Evolutionary conservation across 2,797 vertebrate species (phyloP).

Genomic region (Dicrostonyx torquatus): DNA sequence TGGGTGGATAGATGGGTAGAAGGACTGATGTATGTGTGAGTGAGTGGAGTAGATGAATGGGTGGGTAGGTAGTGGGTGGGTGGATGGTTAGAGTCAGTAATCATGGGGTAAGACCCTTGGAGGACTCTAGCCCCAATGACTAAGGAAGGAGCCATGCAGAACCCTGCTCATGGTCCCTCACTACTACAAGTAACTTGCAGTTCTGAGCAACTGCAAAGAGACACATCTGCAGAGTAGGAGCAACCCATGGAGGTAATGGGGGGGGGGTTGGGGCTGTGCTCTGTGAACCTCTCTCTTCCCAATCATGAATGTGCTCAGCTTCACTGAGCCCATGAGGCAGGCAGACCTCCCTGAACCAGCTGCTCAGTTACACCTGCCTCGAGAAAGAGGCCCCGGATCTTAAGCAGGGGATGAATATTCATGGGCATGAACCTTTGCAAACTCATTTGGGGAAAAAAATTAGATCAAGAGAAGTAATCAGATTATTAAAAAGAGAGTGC

Average conservation of each 20-base stretch:
- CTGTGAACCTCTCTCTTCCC: background rate
- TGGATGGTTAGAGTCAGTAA: background rate
- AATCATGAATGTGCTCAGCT: background rate
- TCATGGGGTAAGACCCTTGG: background rate
- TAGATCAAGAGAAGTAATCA: slow-evolving; percentile 81
- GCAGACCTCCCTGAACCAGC: slow-evolving; percentile 61
- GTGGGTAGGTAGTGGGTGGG: background rate
- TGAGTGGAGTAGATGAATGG: background rate
- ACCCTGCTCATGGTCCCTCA: background rate
- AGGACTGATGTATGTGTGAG: background rate
- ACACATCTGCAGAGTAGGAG: background rate
- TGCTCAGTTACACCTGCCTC: slow-evolving; percentile 72
- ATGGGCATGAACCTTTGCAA: slow-evolving; percentile 81
- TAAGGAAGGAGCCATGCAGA: background rate
- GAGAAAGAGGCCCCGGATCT: slow-evolving; percentile 62
- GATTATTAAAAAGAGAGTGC: slow-evolving; percentile 78
- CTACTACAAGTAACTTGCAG: background rate
- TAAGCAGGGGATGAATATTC: slow-evolving; percentile 82
- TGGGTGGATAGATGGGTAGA: background rate
- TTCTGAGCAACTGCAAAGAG: background rate
- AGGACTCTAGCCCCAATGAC: background rate
- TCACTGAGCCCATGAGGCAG: background rate
- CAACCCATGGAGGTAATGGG: background rate
- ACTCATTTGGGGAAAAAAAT: slow-evolving; percentile 82
- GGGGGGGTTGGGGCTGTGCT: background rate